phyloP scores from a whole-genome alignment of 1,140 invertebrate genomes.

The Piezodorus guildinii region DNA sequence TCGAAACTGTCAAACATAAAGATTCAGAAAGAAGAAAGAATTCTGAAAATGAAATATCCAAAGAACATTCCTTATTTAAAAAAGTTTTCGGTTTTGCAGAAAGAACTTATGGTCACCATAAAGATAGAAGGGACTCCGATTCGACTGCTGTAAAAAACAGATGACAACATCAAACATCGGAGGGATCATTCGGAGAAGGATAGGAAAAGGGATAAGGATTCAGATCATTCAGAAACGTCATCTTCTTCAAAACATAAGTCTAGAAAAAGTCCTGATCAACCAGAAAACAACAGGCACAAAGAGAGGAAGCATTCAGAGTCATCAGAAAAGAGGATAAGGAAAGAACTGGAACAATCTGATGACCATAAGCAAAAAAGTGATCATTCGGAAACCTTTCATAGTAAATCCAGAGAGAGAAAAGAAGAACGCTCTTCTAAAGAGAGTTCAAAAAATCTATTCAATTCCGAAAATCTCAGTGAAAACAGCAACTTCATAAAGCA shows the following conservation, averaged over 20 bases:
- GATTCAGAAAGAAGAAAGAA: constrained; percentile 23
- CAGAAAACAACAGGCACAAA: constrained; percentile 20
- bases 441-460: not conserved
- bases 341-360: constrained; percentile 28
- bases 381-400: not conserved
- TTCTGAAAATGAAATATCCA: constrained; percentile 24
- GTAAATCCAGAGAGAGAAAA: constrained; percentile 31
- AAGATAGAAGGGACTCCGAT: constrained; percentile 10
- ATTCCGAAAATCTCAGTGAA: not conserved
- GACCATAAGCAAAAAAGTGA: constrained; percentile 27
- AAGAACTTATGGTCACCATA: constrained; percentile 16
- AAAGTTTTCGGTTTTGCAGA: constrained; percentile 25
- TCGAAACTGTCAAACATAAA: constrained; percentile 23
- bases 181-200: constrained; percentile 21
- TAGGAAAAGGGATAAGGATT: constrained; percentile 19
- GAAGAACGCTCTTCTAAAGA: constrained; percentile 30
- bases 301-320: constrained; percentile 24
- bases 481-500: constrained; percentile 24
- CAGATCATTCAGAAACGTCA: constrained; percentile 12
- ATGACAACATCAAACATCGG: constrained; percentile 20
- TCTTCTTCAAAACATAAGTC: constrained; percentile 16
- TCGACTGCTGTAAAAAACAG: constrained; percentile 16
- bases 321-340: constrained; percentile 18
- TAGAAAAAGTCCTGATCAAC: constrained; percentile 23
- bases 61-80: constrained; percentile 24